These are phyloP conservation scores for Hydropotes inermis DNA, from an alignment of 2,113 vertebrate genomes.

Conservation along the genomic window DNA sequence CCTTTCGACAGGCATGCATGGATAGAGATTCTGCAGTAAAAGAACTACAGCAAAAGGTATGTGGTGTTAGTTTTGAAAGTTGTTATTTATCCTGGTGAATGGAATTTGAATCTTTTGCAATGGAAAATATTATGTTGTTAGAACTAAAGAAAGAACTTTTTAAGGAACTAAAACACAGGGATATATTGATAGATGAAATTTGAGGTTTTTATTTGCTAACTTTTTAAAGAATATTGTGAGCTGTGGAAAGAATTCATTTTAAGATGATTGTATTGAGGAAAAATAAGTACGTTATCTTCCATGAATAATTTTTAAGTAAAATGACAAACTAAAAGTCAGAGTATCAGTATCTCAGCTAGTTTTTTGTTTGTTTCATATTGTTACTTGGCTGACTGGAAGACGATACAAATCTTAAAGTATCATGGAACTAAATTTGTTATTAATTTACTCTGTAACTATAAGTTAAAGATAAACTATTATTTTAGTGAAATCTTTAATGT, in stretches of 20 bases:
- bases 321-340: not conserved
- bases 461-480: slow-evolving; percentile 44
- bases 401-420: slow-evolving; percentile 11
- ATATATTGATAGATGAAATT: slow-evolving; percentile 41
- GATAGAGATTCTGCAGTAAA: slow-evolving; percentile 92
- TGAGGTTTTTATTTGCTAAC: slow-evolving; percentile 14
- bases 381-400: slow-evolving; percentile 34
- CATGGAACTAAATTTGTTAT: slow-evolving; percentile 3
- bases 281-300: not conserved
- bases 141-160: not conserved
- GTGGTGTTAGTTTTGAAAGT: slow-evolving; percentile 49
- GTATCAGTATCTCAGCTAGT: not conserved
- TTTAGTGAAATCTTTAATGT: not conserved
- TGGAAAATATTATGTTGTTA: not conserved
- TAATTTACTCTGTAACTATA: slow-evolving; percentile 13
- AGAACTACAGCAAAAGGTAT: slow-evolving; percentile 92
- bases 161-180: slow-evolving; percentile 48
- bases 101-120: slow-evolving; percentile 51
- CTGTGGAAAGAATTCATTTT: slow-evolving; percentile 15
- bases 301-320: slow-evolving; percentile 40
- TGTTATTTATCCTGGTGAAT: not conserved
- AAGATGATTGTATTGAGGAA: slow-evolving; percentile 3
- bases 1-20: slow-evolving; percentile 94
- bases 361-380: not conserved
- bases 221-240: slow-evolving; percentile 23